These are phyloP conservation scores for Elgaria multicarinata DNA, from an alignment of 2,113 vertebrate species.

Conservation along the genomic window DNA sequence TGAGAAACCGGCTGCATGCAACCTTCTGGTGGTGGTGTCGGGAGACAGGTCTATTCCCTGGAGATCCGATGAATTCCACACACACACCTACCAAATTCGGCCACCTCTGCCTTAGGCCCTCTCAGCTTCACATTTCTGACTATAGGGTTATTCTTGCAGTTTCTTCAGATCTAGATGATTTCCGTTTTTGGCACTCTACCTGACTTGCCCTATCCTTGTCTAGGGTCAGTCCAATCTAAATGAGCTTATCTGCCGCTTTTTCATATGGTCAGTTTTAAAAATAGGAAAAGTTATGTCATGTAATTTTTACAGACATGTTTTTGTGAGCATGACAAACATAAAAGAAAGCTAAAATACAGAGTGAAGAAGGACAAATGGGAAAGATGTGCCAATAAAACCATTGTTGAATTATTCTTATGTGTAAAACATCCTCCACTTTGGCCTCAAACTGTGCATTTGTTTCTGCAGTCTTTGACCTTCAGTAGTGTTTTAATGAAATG, in stretches of 20 bases:
- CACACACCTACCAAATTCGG: too few relatives aligned
- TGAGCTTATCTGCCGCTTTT: conserved; percentile 43
- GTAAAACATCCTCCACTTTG: conserved; percentile 22
- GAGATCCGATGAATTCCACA: too few relatives aligned
- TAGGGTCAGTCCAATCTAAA: background rate
- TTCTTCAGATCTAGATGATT: background rate
- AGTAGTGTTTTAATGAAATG: conserved; percentile 22
- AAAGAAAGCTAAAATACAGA: background rate
- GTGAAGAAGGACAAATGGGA: conserved; percentile 25
- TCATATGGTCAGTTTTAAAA: conserved; percentile 50
- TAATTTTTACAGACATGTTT: background rate
- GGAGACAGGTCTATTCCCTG: too few relatives aligned
- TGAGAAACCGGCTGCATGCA: too few relatives aligned
- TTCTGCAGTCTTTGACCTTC: conserved; percentile 59
- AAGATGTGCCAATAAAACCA: conserved; percentile 4
- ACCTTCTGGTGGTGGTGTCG: too few relatives aligned
- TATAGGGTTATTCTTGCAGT: background rate
- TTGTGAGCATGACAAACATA: background rate
- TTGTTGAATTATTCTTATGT: conserved; percentile 33
- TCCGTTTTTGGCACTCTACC: background rate
- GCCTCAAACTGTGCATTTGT: conserved; percentile 29
- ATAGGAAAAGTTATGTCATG: background rate
- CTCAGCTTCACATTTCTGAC: background rate
- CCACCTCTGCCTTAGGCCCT: background rate
- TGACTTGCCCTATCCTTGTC: background rate